Conservation (phyloP, 2,113 vertebrate species). For the Nothoprocta perdicaria region DNA sequence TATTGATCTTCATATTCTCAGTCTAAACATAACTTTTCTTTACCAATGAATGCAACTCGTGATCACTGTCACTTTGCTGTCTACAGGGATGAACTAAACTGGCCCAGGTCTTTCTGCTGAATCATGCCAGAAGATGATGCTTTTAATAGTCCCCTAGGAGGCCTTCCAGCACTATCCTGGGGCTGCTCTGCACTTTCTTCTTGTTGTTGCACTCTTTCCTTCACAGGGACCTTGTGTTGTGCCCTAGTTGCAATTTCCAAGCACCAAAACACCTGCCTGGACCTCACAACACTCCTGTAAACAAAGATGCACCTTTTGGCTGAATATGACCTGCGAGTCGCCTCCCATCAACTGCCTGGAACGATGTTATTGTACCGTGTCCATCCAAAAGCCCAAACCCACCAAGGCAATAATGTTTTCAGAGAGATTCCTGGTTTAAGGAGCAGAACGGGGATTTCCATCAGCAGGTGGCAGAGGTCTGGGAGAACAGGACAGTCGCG, state of each 20-base stretch:
- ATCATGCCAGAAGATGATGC: background rate
- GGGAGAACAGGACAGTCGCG: background rate
- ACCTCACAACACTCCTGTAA: background rate
- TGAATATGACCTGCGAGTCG: background rate
- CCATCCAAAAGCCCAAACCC: background rate
- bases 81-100: background rate
- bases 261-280: background rate
- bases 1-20: conserved; percentile 1
- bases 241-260: background rate
- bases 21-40: background rate
- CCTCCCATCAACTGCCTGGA: background rate
- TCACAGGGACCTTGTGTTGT: background rate
- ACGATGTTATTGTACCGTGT: background rate
- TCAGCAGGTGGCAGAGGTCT: background rate
- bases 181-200: background rate
- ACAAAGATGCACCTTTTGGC: background rate
- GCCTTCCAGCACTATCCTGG: background rate
- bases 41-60: background rate
- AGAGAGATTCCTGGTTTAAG: background rate
- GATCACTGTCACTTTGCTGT: background rate
- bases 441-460: conserved; percentile 2
- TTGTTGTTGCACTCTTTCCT: background rate
- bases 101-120: fast-evolving
- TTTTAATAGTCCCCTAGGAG: background rate
- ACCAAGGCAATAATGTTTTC: background rate